Evolutionary conservation across 2,113 vertebrate species (phyloP).

Genomic region (Pelodiscus sinensis): DNA sequence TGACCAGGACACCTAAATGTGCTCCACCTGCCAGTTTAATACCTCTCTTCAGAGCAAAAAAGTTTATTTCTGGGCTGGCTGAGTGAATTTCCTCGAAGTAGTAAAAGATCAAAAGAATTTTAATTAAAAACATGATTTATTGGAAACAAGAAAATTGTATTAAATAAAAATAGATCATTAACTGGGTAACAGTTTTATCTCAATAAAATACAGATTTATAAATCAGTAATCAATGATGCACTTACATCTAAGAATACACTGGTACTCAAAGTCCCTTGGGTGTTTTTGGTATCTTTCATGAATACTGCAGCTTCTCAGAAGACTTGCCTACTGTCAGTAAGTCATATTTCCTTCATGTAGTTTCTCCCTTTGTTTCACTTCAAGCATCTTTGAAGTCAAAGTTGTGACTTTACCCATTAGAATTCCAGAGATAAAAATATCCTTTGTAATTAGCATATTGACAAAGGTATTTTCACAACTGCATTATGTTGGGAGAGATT

Average conservation of each 20-base stretch:
- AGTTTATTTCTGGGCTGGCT: neutral
- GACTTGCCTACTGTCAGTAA: neutral
- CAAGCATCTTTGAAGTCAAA: neutral
- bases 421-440: neutral
- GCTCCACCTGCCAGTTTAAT: neutral
- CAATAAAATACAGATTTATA: neutral
- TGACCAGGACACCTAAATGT: neutral
- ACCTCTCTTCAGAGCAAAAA: neutral
- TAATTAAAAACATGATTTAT: neutral
- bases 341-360: neutral
- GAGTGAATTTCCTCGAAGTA: neutral
- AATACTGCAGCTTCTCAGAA: neutral
- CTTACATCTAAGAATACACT: neutral
- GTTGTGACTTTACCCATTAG: neutral
- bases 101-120: neutral
- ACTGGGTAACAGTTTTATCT: neutral
- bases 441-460: neutral
- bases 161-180: neutral
- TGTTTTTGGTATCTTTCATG: neutral
- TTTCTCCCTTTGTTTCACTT: neutral
- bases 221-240: neutral
- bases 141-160: neutral
- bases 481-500: neutral
- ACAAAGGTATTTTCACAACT: neutral
- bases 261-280: neutral